Evolutionary conservation across 37 sponge, comb jelly and placozoan genomes (phyloP), one percentile per base, ranked within the genome.

Genomic region (Theonella swinhoei): DNA sequence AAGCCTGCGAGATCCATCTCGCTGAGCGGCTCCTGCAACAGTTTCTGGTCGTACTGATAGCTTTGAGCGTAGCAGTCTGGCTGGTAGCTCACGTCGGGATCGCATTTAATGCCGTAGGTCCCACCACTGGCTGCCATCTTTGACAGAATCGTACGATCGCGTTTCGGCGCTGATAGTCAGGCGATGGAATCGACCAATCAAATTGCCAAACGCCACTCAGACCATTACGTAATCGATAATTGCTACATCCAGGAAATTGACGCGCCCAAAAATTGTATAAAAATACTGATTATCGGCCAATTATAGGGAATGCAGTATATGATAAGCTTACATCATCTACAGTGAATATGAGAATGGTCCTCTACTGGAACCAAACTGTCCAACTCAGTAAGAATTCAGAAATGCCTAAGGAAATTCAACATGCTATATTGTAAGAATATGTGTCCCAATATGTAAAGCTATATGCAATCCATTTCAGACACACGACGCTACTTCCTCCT

Each of bases 1-100:
- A 86, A 74, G 8, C 73, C 65, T 1, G 74, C 65, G 4, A 86
- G 87, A 30, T 86, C 87, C 80, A 79, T 86, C 33, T 76, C 82
- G 23, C 42, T 11, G 30, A 65, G 28, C 5, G 75, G 75, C 14
- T 47, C 54, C 54, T 7, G 11, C 54, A 47, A 47, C 54, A 14
- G 54, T 47, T 47, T 7, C 54, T 47, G 54, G 11, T 47, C 54
- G 54, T 14, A 47, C 54, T 47, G 54, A 14, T 47, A 47, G 4
- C 64, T 14, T 7, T 74, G 77, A n/a, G 47, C 64, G 24, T 32
- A 54, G 36, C 19, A 25, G 8, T 33, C 26, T 24, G 64, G 37
- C 39, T 24, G 24, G 36, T 34, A 36, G 20, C 36, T 76, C 62
- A 59, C 33, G 8, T 79, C 79, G 23, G 79, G 66, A 39, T 79